phyloP scores from a whole-genome alignment of 2,888 invertebrate genomes.

The Xanthorhoe designata region DNA sequence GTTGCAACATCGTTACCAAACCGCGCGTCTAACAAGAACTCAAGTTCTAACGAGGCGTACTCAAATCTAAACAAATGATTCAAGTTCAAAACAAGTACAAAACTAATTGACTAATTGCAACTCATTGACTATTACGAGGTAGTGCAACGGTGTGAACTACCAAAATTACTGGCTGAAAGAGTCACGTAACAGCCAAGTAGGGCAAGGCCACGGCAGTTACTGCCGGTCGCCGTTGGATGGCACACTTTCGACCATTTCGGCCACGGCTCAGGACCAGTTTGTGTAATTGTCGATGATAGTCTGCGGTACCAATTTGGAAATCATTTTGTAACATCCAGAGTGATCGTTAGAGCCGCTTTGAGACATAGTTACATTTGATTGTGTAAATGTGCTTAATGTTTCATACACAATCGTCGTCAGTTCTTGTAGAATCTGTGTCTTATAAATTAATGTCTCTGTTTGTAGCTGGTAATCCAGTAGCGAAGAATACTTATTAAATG shows the following conservation, averaged over 20 bases:
- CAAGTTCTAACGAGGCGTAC: background rate
- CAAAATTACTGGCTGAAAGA: slow-evolving; percentile 29
- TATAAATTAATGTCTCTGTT: background rate
- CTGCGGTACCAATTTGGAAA: slow-evolving; percentile 42
- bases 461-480: background rate
- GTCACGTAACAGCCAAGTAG: slow-evolving; percentile 48
- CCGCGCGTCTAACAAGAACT: background rate
- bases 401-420: background rate
- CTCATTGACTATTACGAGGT: slow-evolving; percentile 21
- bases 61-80: slow-evolving; percentile 5
- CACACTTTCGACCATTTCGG: slow-evolving; percentile 71
- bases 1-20: slow-evolving; percentile 27
- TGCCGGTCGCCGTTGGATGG: slow-evolving; percentile 55
- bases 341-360: slow-evolving; percentile 41
- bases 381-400: background rate
- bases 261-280: slow-evolving; percentile 47
- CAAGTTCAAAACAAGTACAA: slow-evolving; percentile 22
- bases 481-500: background rate
- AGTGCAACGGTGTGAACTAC: slow-evolving; percentile 31
- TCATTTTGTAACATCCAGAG: slow-evolving; percentile 50
- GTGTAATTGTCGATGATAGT: slow-evolving; percentile 53
- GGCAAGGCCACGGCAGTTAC: slow-evolving; percentile 69
- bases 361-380: slow-evolving; percentile 26
- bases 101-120: slow-evolving; percentile 29
- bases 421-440: background rate